These are phyloP conservation scores for Petrocephalus microphthalmus DNA, from an alignment of 2,113 vertebrate species.

Conservation along the genomic window DNA sequence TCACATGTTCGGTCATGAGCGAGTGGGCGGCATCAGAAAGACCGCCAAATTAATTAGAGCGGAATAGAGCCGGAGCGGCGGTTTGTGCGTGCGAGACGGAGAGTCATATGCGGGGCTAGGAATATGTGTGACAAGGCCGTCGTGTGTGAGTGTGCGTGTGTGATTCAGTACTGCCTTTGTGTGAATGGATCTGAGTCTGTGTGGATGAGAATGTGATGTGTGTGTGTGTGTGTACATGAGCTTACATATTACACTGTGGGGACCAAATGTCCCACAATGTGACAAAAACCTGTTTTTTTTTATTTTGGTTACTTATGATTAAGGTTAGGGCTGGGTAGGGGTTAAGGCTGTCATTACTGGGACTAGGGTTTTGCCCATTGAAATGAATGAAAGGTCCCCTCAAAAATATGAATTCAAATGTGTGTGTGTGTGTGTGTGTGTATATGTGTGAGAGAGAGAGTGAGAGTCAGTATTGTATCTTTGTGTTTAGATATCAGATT, in stretches of 20 bases:
- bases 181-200: constrained; percentile 17
- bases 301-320: too few species aligned
- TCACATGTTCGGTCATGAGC: neutral
- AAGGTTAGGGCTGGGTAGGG: too few species aligned
- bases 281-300: too few species aligned
- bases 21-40: neutral
- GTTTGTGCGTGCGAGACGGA: neutral
- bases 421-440: neutral
- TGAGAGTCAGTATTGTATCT: too few species aligned
- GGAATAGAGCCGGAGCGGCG: neutral
- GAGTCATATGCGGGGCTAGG: neutral
- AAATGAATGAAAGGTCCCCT: too few species aligned
- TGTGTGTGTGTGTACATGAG: neutral
- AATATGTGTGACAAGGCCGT: constrained; percentile 16
- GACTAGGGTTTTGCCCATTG: too few species aligned
- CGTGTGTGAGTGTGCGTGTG: neutral
- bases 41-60: neutral
- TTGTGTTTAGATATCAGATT: too few species aligned
- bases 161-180: neutral
- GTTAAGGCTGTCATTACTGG: too few species aligned
- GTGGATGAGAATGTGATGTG: neutral
- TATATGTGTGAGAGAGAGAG: neutral
- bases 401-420: neutral
- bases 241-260: too few species aligned
- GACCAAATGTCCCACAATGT: too few species aligned